Evolutionary conservation across 2,797 vertebrate genomes (phyloP), one percentile per base, ranked within the genome.

Genomic region (Serranus cabrilla): DNA sequence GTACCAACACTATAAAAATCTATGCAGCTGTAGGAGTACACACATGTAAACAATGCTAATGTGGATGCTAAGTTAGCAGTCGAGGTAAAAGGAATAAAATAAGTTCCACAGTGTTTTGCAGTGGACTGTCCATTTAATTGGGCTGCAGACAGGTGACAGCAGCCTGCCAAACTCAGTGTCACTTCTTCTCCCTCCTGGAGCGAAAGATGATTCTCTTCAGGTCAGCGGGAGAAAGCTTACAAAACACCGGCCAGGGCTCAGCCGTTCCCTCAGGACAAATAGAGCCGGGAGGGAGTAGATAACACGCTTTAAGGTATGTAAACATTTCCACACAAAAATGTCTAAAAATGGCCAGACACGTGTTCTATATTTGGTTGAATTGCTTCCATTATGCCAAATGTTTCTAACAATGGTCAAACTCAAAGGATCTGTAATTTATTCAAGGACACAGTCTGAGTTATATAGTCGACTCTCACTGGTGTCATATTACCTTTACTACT

Each of bases 181-280:
- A 52, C 57, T 66, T 77, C 55, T 50, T 17, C 40, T 49, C 50
- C 54, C n/a, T 31, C 60, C 64, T 23, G n/a, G 18, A 74, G 47
- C 13, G 3, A 39, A 8, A 1, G 61, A 57, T 73, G 66, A 79
- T 66, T 78, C 23, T 72, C 40, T 80, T 62, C 79, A 81, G 66
- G 60, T 84, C 55, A 80, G 25, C 50, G 25, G 50, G 7, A 62
- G 76, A 72, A 76, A 65, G 62, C 79, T 77, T 34, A 80, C 25
- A 67, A 70, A 78, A 75, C 49, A 63, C 17, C 56, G 43, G 23
- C 25, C 51, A 45, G 63, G n/a, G 13, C 18, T 34, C 72, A 39
- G 62, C 31, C 23, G 23, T 37, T 71, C 37, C 43, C 65, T 46
- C 1, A 42, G 20, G 39, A 34, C 9, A 27, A 49, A 52, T 27